A percentile compares a stretch with the other conserved stretches of the same genome.
phyloP scores from a whole-genome alignment of 2,113 vertebrate genomes.

The Dolichallabes microphthalmus region DNA sequence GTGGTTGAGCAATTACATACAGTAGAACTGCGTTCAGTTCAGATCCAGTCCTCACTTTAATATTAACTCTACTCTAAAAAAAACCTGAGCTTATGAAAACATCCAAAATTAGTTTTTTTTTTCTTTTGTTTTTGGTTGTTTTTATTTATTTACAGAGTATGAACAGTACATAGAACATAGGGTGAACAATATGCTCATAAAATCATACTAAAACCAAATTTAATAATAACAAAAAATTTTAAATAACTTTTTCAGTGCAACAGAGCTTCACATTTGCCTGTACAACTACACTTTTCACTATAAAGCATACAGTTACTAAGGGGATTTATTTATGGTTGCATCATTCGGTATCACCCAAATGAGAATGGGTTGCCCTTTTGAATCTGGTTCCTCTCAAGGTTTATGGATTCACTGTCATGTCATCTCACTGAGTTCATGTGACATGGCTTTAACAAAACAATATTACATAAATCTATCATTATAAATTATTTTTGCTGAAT shows the following conservation, averaged over 20 bases:
- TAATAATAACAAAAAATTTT: too few species aligned
- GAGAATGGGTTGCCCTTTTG: too few species aligned
- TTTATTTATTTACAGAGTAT: not conserved
- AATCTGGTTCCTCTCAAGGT: too few species aligned
- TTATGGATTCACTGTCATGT: too few species aligned
- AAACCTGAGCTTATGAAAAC: not conserved
- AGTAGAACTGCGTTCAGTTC: not conserved
- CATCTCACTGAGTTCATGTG: too few species aligned
- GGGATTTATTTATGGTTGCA: too few species aligned
- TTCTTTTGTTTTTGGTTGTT: not conserved
- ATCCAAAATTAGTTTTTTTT: not conserved
- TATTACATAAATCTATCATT: too few species aligned
- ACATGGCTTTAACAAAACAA: not conserved
- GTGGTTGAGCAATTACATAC: not conserved
- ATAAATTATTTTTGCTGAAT: not conserved
- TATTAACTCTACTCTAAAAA: not conserved
- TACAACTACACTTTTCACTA: too few species aligned
- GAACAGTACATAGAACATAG: too few species aligned
- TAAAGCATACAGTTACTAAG: too few species aligned
- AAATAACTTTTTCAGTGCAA: not conserved
- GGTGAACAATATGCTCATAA: not conserved
- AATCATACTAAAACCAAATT: not conserved
- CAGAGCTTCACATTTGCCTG: not conserved
- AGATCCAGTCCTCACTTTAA: not conserved
- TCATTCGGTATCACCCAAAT: too few species aligned